These are phyloP conservation scores for Dastarcus helophoroides DNA, from an alignment of 2,888 invertebrate species.

Conservation along the genomic window DNA sequence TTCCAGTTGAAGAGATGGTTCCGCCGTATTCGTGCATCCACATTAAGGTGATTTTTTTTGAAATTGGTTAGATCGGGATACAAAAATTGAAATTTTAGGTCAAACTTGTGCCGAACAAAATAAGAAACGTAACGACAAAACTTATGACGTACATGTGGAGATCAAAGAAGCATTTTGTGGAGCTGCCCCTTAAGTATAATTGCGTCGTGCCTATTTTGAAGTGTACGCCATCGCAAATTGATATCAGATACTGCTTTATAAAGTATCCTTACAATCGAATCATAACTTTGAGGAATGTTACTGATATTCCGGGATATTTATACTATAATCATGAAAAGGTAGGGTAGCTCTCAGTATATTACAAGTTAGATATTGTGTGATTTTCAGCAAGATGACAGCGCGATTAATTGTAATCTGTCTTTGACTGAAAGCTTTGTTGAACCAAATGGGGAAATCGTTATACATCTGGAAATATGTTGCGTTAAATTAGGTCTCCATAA, in stretches of 20 bases:
- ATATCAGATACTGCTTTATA: conserved; percentile 46
- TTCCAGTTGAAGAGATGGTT: conserved; percentile 40
- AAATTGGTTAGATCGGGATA: background rate
- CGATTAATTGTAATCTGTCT: conserved; percentile 13
- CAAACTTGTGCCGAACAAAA: conserved; percentile 42
- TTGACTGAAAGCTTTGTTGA: conserved; percentile 35
- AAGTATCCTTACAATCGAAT: conserved; percentile 42
- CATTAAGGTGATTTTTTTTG: conserved; percentile 34
- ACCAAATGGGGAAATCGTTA: conserved; percentile 36
- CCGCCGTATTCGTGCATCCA: conserved; percentile 37
- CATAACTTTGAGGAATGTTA: conserved; percentile 39
- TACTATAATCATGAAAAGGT: conserved; percentile 16
- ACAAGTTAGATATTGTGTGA: conserved; percentile 1
- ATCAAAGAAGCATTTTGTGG: conserved; percentile 43
- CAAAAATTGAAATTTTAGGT: conserved; percentile 35
- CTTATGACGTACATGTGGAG: conserved; percentile 47
- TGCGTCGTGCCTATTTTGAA: conserved; percentile 41
- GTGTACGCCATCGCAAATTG: conserved; percentile 41
- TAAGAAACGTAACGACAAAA: conserved; percentile 38
- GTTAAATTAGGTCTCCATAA: conserved; percentile 37
- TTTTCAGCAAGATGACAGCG: conserved; percentile 13
- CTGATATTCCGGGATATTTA: conserved; percentile 40
- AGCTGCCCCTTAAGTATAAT: conserved; percentile 42
- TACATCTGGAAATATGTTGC: conserved; percentile 40
- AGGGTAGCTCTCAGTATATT: conserved; percentile 7